phyloP scores from a whole-genome alignment of 37 sponge, comb jelly and placozoan genomes.

The Diacarnus erythraeanus region DNA sequence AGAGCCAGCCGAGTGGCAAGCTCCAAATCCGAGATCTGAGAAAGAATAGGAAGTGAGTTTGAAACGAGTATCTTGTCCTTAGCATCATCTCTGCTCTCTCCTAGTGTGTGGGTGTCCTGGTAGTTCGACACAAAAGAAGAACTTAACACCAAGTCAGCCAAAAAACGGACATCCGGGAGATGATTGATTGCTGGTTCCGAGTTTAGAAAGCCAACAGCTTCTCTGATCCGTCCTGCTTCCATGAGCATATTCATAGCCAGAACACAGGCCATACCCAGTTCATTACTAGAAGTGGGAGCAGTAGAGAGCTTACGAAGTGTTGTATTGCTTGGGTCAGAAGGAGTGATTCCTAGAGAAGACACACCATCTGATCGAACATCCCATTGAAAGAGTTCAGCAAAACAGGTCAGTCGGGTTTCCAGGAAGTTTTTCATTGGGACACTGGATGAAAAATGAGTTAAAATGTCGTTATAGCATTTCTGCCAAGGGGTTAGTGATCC shows the following conservation, averaged over 20 bases:
- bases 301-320: slow-evolving; percentile 27
- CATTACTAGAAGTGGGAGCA: slow-evolving; percentile 16
- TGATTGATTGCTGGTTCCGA: slow-evolving; percentile 38
- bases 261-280: slow-evolving; percentile 36
- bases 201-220: slow-evolving; percentile 25
- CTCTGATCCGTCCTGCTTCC: slow-evolving; percentile 2
- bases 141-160: slow-evolving; percentile 20
- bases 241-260: slow-evolving; percentile 27
- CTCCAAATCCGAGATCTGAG: slow-evolving; percentile 36
- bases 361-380: background rate
- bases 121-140: slow-evolving; percentile 19
- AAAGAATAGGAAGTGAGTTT: slow-evolving; percentile 36
- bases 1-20: slow-evolving; percentile 50
- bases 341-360: background rate
- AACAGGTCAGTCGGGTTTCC: slow-evolving; percentile 13
- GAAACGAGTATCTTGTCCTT: background rate
- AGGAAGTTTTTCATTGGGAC: slow-evolving; percentile 45
- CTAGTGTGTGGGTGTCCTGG: background rate
- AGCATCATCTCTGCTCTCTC: background rate
- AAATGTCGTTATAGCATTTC: slow-evolving; percentile 4
- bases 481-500: slow-evolving; percentile 10
- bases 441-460: slow-evolving; percentile 18
- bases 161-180: background rate
- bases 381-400: slow-evolving; percentile 37
- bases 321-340: background rate